Evolutionary conservation across 2,888 invertebrate genomes (phyloP).

Genomic region (Drosophila neoperkinsi): DNA sequence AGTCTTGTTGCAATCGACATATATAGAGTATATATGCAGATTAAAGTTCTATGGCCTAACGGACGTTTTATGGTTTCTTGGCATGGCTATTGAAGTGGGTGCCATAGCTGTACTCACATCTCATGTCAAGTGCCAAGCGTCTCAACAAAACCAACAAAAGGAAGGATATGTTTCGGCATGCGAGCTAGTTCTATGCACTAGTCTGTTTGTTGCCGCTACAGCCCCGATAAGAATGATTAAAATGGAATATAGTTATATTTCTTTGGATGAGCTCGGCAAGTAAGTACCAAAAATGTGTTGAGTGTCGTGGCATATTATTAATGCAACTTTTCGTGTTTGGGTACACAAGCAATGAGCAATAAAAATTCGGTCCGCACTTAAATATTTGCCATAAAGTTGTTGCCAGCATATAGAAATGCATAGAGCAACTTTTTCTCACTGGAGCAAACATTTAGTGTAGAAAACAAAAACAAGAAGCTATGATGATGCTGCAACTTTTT

Average conservation of each 20-base stretch:
- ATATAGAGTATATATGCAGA: conserved; percentile 50
- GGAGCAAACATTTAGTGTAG: conserved; percentile 28
- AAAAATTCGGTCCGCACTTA: conserved; percentile 52
- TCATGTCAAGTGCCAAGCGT: conserved; percentile 45
- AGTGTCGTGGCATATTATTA: conserved; percentile 51
- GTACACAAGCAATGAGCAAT: conserved; percentile 27
- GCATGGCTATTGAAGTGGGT: conserved; percentile 29
- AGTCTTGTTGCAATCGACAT: conserved; percentile 6
- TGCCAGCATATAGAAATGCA: conserved; percentile 40
- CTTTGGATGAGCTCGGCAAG: conserved; percentile 20
- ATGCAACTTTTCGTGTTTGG: conserved; percentile 52
- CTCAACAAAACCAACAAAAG: conserved; percentile 11
- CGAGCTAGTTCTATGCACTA: conserved; percentile 13
- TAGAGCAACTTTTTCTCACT: conserved; percentile 61
- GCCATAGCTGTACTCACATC: conserved; percentile 13
- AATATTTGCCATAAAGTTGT: conserved; percentile 66
- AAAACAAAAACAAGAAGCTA: conserved; percentile 31
- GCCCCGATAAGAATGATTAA: conserved; percentile 52
- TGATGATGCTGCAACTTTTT: conserved; percentile 74
- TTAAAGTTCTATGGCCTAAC: conserved; percentile 55
- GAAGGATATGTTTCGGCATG: conserved; percentile 3
- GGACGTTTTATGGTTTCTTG: conserved; percentile 55
- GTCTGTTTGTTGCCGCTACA: conserved; percentile 5
- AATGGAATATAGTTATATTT: conserved; percentile 40
- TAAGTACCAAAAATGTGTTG: conserved; percentile 60